phyloP scores from a whole-genome alignment of 2,888 invertebrate species.

The Strigamia transsilvanica region DNA sequence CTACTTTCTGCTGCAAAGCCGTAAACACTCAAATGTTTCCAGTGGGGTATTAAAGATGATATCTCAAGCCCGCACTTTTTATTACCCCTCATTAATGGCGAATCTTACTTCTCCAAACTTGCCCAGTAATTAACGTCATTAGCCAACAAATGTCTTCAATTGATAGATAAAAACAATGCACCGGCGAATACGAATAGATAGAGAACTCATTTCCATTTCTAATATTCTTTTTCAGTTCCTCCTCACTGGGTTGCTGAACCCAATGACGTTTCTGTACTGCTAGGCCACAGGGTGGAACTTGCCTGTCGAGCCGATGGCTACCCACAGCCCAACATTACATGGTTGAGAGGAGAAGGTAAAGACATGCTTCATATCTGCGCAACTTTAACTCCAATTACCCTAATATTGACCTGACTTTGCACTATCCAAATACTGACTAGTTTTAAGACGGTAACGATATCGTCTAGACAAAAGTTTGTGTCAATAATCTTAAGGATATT shows the following conservation, averaged over 20 bases:
- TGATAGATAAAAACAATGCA: neutral
- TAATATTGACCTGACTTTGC: too few species aligned
- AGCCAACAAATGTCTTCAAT: neutral
- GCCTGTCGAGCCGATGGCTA: constrained; percentile 62
- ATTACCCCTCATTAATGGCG: neutral
- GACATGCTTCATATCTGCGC: neutral
- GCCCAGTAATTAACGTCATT: neutral
- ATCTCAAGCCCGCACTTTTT: neutral
- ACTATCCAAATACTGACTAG: too few species aligned
- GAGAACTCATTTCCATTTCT: neutral
- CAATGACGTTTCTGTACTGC: constrained; percentile 61
- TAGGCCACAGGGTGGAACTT: constrained; percentile 60
- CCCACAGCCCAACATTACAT: constrained; percentile 61
- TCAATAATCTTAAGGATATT: too few species aligned
- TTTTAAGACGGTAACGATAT: too few species aligned
- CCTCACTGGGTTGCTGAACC: constrained; percentile 64
- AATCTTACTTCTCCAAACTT: neutral
- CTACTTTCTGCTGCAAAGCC: neutral
- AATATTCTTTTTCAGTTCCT: constrained; percentile 60
- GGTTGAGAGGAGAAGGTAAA: constrained; percentile 63
- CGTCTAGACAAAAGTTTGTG: too few species aligned
- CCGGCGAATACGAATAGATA: neutral
- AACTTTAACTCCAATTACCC: too few species aligned
- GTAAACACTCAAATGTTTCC: constrained; percentile 15
- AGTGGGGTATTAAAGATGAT: constrained; percentile 20